Evolutionary conservation across 2,888 invertebrate species (phyloP).

Genomic region (Xanthia icteritia): DNA sequence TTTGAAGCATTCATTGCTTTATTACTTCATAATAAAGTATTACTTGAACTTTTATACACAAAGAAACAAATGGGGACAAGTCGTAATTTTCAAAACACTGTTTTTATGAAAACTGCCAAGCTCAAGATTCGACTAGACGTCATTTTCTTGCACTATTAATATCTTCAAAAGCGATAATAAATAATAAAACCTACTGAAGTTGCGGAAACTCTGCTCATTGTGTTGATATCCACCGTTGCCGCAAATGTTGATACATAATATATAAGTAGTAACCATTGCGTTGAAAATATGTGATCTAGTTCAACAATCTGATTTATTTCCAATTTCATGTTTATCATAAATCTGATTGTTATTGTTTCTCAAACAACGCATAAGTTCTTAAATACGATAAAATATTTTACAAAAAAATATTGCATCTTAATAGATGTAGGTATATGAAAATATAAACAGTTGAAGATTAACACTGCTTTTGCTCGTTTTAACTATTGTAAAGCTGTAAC

Average conservation of each 20-base stretch:
- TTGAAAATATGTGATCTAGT: slow-evolving; percentile 58
- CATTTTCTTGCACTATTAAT: slow-evolving; percentile 61
- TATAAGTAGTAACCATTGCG: slow-evolving; percentile 50
- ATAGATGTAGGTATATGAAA: slow-evolving; percentile 62
- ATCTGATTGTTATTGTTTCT: slow-evolving; percentile 60
- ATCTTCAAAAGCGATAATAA: slow-evolving; percentile 65
- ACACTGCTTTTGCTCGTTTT: slow-evolving; percentile 63
- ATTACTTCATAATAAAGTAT: slow-evolving; percentile 75
- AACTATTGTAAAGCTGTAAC: slow-evolving; percentile 60
- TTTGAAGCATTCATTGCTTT: slow-evolving; percentile 74
- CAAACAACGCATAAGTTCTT: slow-evolving; percentile 61
- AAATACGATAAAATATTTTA: slow-evolving; percentile 65
- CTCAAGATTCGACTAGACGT: slow-evolving; percentile 62
- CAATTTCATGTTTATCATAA: slow-evolving; percentile 55
- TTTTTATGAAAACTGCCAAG: slow-evolving; percentile 72
- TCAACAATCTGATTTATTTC: slow-evolving; percentile 65
- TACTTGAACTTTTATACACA: slow-evolving; percentile 81
- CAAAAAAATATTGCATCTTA: slow-evolving; percentile 65
- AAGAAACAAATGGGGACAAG: slow-evolving; percentile 79
- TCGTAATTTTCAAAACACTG: slow-evolving; percentile 68
- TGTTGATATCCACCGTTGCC: slow-evolving; percentile 56
- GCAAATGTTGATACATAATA: slow-evolving; percentile 45
- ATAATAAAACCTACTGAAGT: slow-evolving; percentile 64
- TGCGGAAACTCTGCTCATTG: slow-evolving; percentile 48
- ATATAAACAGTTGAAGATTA: slow-evolving; percentile 68